These are phyloP conservation scores for Pleuronectes platessa DNA, from an alignment of 2,113 vertebrate species.

Conservation along the genomic window DNA sequence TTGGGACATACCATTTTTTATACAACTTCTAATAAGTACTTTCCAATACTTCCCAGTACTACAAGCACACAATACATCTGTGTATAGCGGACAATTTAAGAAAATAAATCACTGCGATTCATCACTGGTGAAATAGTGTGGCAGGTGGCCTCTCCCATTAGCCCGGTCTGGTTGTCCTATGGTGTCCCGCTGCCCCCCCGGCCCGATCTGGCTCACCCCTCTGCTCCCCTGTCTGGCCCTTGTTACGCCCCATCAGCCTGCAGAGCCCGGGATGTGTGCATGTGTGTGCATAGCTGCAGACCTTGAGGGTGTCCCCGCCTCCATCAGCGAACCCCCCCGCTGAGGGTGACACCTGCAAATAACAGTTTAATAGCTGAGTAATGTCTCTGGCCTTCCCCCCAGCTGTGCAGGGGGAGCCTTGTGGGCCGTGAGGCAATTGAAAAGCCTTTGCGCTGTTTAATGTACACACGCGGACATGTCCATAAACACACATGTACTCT, in stretches of 20 bases:
- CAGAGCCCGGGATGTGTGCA: constrained; percentile 18
- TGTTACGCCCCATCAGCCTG: constrained; percentile 38
- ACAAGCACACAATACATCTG: background rate
- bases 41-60: background rate
- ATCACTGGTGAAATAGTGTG: constrained; percentile 62
- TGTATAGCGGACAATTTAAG: background rate
- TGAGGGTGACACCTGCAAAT: constrained; percentile 79
- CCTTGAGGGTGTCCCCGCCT: constrained; percentile 61
- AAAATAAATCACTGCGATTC: constrained; percentile 26
- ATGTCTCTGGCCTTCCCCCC: constrained; percentile 66
- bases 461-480: constrained; percentile 14
- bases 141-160: constrained; percentile 47
- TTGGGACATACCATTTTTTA: no score
- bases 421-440: constrained; percentile 48
- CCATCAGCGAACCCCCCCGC: constrained; percentile 61
- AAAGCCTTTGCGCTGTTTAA: constrained; percentile 46
- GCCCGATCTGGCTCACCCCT: constrained; percentile 37
- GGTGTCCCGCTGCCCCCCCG: constrained; percentile 27
- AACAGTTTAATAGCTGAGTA: constrained; percentile 78
- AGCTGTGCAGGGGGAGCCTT: constrained; percentile 56
- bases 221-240: constrained; percentile 30
- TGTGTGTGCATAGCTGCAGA: constrained; percentile 35
- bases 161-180: constrained; percentile 41
- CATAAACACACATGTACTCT: constrained; percentile 25
- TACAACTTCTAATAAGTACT: background rate